Evolutionary conservation across 2,888 invertebrate species (phyloP).

Genomic region (Lordiphosa fenestrarum): DNA sequence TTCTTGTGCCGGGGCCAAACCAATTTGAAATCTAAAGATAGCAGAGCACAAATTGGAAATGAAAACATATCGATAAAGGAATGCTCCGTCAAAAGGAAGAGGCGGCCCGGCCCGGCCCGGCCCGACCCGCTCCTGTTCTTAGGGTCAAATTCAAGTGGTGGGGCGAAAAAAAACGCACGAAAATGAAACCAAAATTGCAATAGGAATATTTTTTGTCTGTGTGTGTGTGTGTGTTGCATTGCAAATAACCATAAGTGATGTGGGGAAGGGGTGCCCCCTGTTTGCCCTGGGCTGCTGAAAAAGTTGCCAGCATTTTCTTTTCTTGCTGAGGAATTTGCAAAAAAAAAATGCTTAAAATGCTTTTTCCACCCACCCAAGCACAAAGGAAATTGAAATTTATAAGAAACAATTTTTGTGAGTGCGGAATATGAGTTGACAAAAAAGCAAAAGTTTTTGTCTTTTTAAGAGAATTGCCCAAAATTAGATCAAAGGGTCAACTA

Average conservation of each 20-base stretch:
- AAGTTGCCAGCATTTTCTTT: neutral
- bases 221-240: constrained; percentile 8
- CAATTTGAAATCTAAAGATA: constrained; percentile 56
- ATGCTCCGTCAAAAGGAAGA: neutral
- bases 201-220: constrained; percentile 34
- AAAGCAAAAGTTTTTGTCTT: too few relatives aligned
- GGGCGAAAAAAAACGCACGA: neutral
- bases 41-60: constrained; percentile 8
- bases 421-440: too few relatives aligned
- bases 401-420: too few relatives aligned
- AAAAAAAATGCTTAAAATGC: too few relatives aligned
- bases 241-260: constrained; percentile 7
- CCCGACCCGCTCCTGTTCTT: too few relatives aligned
- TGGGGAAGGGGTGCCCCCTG: neutral
- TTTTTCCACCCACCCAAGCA: too few relatives aligned
- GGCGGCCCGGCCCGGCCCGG: too few relatives aligned
- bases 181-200: constrained; percentile 24
- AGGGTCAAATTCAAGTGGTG: neutral
- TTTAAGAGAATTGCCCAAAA: too few relatives aligned
- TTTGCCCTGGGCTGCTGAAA: neutral
- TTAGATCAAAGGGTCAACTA: too few relatives aligned
- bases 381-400: too few relatives aligned
- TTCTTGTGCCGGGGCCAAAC: constrained; percentile 44
- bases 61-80: constrained; percentile 6
- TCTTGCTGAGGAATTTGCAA: neutral